Conservation (phyloP, 2,888 invertebrate species). For the Eupsilia transversa region DNA sequence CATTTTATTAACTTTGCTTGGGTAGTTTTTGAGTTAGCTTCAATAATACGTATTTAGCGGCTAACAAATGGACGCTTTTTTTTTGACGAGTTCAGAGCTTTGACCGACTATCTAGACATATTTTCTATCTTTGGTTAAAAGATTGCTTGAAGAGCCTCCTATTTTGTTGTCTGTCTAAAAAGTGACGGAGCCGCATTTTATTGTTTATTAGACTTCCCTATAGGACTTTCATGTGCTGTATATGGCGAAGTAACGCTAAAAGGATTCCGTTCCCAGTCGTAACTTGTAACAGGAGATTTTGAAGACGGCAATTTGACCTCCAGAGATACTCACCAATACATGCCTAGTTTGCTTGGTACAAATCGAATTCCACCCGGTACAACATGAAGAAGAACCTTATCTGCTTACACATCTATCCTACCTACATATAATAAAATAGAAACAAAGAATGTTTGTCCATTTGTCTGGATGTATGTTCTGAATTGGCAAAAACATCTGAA, state of each 20-base stretch:
- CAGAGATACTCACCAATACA: neutral
- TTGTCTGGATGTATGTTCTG: no score
- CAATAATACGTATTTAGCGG: no score
- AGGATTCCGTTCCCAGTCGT: neutral
- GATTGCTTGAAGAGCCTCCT: neutral
- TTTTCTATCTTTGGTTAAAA: no score
- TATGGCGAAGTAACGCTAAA: neutral
- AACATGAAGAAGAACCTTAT: constrained; percentile 18
- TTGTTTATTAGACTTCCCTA: neutral
- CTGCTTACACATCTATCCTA: neutral
- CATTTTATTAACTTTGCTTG: no score
- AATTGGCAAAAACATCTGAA: no score
- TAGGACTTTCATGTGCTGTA: neutral
- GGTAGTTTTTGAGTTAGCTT: no score
- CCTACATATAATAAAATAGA: no score
- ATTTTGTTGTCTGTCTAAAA: neutral
- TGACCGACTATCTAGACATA: no score
- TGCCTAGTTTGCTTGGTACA: neutral
- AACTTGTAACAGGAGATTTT: constrained; percentile 7
- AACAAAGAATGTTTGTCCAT: no score
- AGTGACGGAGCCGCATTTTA: neutral
- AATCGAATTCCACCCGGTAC: constrained; percentile 9
- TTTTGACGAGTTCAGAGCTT: no score
- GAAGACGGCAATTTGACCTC: neutral
- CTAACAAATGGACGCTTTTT: no score